A percentile compares a stretch with the other conserved stretches of the same genome.
phyloP scores from a whole-genome alignment of 2,113 vertebrate genomes.

The Phyllostomus hastatus region DNA sequence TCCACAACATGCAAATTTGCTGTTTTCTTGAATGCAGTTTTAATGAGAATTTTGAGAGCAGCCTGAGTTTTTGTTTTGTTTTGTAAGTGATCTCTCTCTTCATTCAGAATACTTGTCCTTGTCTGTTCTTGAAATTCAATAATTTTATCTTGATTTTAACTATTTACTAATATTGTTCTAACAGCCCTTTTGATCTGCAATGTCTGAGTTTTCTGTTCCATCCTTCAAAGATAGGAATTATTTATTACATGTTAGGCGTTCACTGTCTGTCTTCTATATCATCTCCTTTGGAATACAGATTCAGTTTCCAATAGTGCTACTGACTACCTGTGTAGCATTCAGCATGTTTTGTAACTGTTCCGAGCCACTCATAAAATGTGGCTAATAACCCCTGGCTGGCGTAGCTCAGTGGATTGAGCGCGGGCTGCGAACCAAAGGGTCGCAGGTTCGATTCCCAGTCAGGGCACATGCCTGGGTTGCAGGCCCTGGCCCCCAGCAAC shows the following conservation, averaged over 20 bases:
- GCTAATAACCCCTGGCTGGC: neutral
- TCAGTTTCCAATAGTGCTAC: neutral
- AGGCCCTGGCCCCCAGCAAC: no score
- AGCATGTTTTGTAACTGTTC: neutral
- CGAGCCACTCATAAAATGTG: neutral
- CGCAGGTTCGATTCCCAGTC: no score
- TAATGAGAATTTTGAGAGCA: neutral
- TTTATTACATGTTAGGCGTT: neutral
- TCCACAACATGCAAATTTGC: neutral
- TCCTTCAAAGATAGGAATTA: neutral
- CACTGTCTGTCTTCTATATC: neutral
- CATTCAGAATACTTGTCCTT: neutral
- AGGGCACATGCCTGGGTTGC: no score
- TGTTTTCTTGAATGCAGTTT: neutral
- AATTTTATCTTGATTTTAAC: neutral
- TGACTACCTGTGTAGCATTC: neutral
- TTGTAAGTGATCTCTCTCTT: neutral
- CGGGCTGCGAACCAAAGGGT: no score
- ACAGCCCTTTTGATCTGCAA: neutral
- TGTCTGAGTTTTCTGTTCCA: neutral
- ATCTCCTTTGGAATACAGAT: neutral
- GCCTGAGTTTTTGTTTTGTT: neutral
- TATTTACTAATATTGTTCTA: neutral
- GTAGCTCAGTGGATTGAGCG: no score
- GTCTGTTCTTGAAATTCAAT: neutral